Base-by-base conservation (phyloP, 1,140 invertebrate species). In the Ceratosolen fusciceps region DNA sequence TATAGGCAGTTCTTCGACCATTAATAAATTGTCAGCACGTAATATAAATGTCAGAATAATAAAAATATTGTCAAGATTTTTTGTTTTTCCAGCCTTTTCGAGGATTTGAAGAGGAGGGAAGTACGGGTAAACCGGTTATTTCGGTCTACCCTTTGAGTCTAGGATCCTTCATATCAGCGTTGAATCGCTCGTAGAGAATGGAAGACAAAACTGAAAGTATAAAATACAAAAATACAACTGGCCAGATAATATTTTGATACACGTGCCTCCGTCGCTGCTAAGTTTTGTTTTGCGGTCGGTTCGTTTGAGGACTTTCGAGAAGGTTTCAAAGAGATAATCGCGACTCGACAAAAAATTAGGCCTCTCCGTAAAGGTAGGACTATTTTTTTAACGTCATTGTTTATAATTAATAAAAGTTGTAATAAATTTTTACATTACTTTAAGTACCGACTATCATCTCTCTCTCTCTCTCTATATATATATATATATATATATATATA, bases 171-270 rank as follows among this genome's bases (percentile, higher is more conserved):
- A 75, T 74, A 86, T 86, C 85, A 86, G 85, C 84, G 85, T 85
- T 83, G 84, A 79, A 86, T 86, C 84, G 82, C 82, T 84, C 81
- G 84, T 85, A 81, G 82, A 82, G 80, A 73, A 75, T 60, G 54
- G 19, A 75, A 74, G 71, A 71, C 47, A 68, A 74, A 54, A 79
- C 26, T 31, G 39, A 58, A 70, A 71, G 24, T 60, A 56, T 71
- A 73, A 72, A 78, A 73, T 72, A 47, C 31, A 74, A 68, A 77
- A 73, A 80, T 70, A 56, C 58, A 73, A 74, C 77, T 14, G 34
- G 31, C 1, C 78, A 68, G 78, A 74, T 74, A 74, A 80, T 71
- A 74, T 70, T 79, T 79, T 74, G 60, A 49, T 68, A 70, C 49
- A 60, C 65, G 78, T 74, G 72, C 9, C 62, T 65, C 52, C 24